Percentiles rank a stretch among this genome's conserved stretches.
Conservation (phyloP, 2,888 invertebrate species). For the Laspeyria flexula region DNA sequence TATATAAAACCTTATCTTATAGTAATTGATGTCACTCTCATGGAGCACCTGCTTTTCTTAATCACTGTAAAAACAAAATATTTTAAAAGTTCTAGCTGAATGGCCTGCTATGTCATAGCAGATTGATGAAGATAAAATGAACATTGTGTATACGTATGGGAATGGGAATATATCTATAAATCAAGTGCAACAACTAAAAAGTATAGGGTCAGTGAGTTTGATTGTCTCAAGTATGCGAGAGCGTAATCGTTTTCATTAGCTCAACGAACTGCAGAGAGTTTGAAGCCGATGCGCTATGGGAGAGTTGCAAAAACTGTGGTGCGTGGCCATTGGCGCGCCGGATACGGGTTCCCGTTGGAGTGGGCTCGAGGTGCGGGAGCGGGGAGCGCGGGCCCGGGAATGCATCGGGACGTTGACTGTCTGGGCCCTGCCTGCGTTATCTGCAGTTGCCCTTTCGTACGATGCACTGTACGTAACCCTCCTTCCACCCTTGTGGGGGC, state of each 20-base stretch:
- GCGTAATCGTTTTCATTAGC: slow-evolving; percentile 75
- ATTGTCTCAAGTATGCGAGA: slow-evolving; percentile 76
- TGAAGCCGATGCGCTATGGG: slow-evolving; percentile 50
- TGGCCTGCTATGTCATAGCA: no score
- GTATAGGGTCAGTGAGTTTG: slow-evolving; percentile 28
- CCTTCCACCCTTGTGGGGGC: slow-evolving; percentile 69
- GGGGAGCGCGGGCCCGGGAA: slow-evolving; percentile 58
- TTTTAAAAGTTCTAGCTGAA: no score
- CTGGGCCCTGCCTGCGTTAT: slow-evolving; percentile 81
- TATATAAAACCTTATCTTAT: no score
- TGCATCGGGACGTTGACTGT: slow-evolving; percentile 85
- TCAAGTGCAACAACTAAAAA: slow-evolving; percentile 5
- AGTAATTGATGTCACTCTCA: no score
- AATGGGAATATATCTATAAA: not conserved
- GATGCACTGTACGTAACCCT: slow-evolving; percentile 82
- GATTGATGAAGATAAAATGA: no score
- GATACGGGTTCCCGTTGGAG: slow-evolving; percentile 77
- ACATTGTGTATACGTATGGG: not conserved
- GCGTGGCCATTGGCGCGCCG: slow-evolving; percentile 59
- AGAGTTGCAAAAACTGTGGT: slow-evolving; percentile 69
- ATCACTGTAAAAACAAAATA: no score
- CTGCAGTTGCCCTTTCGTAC: slow-evolving; percentile 86
- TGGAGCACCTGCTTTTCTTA: no score
- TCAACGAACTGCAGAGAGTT: slow-evolving; percentile 67
- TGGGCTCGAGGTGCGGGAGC: slow-evolving; percentile 39